Conservation (phyloP, 2,797 vertebrate genomes). For the Microchirus variegatus region DNA sequence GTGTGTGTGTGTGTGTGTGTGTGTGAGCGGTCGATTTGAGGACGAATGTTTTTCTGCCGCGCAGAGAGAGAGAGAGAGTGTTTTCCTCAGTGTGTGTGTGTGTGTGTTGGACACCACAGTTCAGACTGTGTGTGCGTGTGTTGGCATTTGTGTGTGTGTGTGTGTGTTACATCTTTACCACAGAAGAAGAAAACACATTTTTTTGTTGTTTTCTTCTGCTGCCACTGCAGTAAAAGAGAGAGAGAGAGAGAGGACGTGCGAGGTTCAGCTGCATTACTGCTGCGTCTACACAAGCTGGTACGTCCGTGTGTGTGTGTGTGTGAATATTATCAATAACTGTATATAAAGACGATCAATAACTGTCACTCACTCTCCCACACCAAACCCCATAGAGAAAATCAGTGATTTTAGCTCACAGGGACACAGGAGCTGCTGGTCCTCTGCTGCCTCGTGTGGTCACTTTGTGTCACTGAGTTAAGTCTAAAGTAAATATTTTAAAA, state of each 20-base stretch:
- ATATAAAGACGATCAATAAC: too few species aligned
- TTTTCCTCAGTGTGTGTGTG: conserved; percentile 6
- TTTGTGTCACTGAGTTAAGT: too few species aligned
- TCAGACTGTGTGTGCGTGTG: neutral
- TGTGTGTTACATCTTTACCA: conserved; percentile 12
- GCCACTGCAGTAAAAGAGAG: conserved; percentile 28
- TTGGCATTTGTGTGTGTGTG: conserved; percentile 1
- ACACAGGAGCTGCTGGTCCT: too few species aligned
- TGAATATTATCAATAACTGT: neutral
- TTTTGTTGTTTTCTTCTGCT: conserved; percentile 8
- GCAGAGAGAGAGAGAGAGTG: conserved; percentile 13
- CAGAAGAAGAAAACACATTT: conserved; percentile 44
- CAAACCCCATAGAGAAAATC: too few species aligned
- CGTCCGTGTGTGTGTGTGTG: conserved; percentile 35
- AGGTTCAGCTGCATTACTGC: conserved; percentile 44
- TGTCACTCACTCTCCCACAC: too few species aligned
- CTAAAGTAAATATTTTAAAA: too few species aligned
- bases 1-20: conserved; percentile 21
- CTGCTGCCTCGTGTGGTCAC: too few species aligned
- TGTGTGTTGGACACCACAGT: conserved; percentile 23
- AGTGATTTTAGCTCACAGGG: too few species aligned
- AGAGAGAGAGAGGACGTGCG: conserved; percentile 16
- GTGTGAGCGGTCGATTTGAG: conserved; percentile 28
- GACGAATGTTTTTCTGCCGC: conserved; percentile 48
- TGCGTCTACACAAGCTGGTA: conserved; percentile 33